phyloP scores from a whole-genome alignment of 37 sponge, comb jelly and placozoan genomes.

The Halichondria panicea region DNA sequence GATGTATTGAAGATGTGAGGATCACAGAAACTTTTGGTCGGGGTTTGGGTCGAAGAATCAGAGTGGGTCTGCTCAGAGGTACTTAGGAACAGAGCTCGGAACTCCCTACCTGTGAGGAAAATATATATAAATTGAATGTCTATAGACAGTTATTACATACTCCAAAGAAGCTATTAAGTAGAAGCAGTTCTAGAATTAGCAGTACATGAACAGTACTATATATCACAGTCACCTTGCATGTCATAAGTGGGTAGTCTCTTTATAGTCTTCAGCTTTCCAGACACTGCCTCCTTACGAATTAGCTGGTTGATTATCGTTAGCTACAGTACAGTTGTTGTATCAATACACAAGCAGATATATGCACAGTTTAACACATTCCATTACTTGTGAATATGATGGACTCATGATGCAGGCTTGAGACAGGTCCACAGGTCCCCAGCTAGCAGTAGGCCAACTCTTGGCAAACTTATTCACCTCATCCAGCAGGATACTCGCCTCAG shows the following conservation, averaged over 20 bases:
- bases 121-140: too few relatives aligned
- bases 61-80: constrained; percentile 45
- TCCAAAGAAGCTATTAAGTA: too few relatives aligned
- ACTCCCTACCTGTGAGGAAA: constrained; percentile 38
- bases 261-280: neutral
- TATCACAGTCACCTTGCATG: constrained; percentile 18
- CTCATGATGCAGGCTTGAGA: constrained; percentile 25
- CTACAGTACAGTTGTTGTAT: too few relatives aligned
- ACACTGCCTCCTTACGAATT: neutral
- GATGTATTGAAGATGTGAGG: constrained; percentile 70
- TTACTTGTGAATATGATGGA: constrained; percentile 29
- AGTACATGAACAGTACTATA: neutral
- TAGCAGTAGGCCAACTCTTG: constrained; percentile 34
- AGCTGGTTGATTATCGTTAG: neutral
- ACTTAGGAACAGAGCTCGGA: constrained; percentile 59
- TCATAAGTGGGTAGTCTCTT: constrained; percentile 21
- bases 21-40: constrained; percentile 66
- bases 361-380: too few relatives aligned
- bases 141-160: too few relatives aligned
- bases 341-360: too few relatives aligned
- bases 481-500: constrained; percentile 24
- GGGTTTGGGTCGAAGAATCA: constrained; percentile 37
- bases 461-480: constrained; percentile 8
- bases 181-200: too few relatives aligned
- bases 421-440: constrained; percentile 13